phyloP scores from a whole-genome alignment of 64 coral and sea anemone species.

The Stichodactyla helianthus region DNA sequence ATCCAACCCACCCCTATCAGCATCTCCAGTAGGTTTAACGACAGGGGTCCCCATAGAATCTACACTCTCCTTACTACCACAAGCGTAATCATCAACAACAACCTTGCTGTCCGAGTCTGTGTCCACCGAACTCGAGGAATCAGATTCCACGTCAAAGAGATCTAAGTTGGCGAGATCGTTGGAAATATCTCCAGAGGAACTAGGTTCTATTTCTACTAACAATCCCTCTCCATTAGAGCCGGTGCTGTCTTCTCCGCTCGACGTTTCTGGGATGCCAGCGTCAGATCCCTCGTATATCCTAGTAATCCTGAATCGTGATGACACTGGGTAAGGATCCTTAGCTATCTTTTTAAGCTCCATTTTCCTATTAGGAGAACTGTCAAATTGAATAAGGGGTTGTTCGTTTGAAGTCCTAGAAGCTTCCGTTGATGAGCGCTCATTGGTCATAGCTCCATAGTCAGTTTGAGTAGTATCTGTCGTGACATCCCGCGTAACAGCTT shows the following conservation, averaged over 20 bases:
- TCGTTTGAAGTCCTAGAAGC: background rate
- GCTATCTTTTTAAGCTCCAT: background rate
- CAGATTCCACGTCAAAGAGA: background rate
- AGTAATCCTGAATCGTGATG: background rate
- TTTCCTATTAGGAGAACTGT: background rate
- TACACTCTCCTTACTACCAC: constrained; percentile 14
- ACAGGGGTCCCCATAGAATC: constrained; percentile 28
- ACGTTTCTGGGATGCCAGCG: background rate
- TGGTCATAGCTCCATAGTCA: background rate
- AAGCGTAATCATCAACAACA: background rate
- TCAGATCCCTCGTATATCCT: background rate
- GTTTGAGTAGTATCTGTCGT: background rate
- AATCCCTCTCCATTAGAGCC: background rate
- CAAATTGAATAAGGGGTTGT: background rate
- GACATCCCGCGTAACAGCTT: background rate
- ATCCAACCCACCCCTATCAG: background rate
- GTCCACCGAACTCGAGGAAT: background rate
- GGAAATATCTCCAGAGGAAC: background rate
- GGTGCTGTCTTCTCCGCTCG: background rate
- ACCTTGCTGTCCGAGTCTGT: background rate
- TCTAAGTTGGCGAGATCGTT: background rate
- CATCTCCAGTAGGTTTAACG: background rate
- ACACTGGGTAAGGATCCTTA: background rate
- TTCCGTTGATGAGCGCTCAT: background rate
- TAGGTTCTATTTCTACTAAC: background rate